Conservation (phyloP, 2,113 vertebrate genomes). For the Lamprologus ornatipinnis region DNA sequence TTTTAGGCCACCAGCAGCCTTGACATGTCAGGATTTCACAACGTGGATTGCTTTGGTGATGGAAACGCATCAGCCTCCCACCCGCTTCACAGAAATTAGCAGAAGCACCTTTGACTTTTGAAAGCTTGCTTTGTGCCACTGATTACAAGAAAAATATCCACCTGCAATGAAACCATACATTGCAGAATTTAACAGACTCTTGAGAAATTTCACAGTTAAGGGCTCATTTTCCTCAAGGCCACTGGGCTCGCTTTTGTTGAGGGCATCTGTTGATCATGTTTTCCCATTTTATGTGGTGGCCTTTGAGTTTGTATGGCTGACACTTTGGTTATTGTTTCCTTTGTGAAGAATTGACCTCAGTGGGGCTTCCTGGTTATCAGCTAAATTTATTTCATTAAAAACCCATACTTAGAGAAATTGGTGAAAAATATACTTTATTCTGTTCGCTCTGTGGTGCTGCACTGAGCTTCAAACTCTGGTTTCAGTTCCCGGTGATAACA, state of each 20-base stretch:
- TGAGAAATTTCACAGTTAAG: background rate
- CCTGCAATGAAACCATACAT: background rate
- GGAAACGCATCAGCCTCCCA: background rate
- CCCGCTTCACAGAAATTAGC: accelerated
- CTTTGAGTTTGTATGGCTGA: background rate
- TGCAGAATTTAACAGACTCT: background rate
- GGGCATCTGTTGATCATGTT: background rate
- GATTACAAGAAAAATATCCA: background rate
- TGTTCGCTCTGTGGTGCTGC: background rate
- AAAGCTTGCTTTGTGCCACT: background rate
- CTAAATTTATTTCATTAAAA: background rate
- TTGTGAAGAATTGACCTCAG: background rate
- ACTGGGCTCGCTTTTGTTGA: background rate
- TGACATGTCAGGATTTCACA: background rate
- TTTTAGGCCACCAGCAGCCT: background rate
- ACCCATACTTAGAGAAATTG: background rate
- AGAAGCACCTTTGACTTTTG: background rate
- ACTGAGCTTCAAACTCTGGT: background rate
- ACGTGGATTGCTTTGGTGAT: background rate
- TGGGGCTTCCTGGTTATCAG: background rate
- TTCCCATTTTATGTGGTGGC: background rate
- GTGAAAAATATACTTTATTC: background rate
- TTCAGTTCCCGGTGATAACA: accelerated
- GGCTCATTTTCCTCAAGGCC: background rate
- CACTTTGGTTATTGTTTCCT: background rate